phyloP scores from a whole-genome alignment of 2,113 vertebrate species.

The Corythornis vintsioides region DNA sequence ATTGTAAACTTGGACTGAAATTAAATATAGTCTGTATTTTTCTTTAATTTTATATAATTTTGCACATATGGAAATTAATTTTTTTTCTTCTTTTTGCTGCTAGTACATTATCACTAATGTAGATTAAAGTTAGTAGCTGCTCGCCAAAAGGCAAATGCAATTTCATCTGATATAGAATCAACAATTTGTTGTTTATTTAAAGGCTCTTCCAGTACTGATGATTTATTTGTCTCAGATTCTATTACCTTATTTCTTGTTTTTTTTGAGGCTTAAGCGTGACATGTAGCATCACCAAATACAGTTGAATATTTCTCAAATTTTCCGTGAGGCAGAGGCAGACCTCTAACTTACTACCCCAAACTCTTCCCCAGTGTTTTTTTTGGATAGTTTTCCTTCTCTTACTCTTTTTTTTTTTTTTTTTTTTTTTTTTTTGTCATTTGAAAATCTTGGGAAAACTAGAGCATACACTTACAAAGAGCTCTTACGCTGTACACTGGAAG shows the following conservation, averaged over 20 bases:
- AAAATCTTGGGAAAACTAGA: not conserved
- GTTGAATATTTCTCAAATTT: not conserved
- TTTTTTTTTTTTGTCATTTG: not conserved
- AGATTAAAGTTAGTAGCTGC: not conserved
- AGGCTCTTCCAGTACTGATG: not conserved
- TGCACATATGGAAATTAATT: not conserved
- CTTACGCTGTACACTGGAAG: not conserved
- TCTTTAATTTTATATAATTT: not conserved
- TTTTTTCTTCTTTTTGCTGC: not conserved
- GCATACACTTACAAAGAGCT: not conserved
- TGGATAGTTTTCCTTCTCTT: not conserved
- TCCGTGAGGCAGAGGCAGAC: not conserved
- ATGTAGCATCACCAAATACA: not conserved
- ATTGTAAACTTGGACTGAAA: not conserved
- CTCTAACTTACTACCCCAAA: not conserved
- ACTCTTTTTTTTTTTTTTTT: not conserved
- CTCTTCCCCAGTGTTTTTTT: not conserved
- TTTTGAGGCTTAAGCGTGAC: not conserved
- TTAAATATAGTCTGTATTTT: not conserved
- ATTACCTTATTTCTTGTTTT: not conserved
- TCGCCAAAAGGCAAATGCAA: not conserved
- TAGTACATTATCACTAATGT: not conserved
- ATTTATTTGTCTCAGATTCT: not conserved
- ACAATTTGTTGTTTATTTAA: not conserved
- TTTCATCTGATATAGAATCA: not conserved